A percentile compares a stretch with the other conserved stretches of the same genome.
Conservation (phyloP, 2,888 invertebrate species). For the Scaptomyza caliginosa region DNA sequence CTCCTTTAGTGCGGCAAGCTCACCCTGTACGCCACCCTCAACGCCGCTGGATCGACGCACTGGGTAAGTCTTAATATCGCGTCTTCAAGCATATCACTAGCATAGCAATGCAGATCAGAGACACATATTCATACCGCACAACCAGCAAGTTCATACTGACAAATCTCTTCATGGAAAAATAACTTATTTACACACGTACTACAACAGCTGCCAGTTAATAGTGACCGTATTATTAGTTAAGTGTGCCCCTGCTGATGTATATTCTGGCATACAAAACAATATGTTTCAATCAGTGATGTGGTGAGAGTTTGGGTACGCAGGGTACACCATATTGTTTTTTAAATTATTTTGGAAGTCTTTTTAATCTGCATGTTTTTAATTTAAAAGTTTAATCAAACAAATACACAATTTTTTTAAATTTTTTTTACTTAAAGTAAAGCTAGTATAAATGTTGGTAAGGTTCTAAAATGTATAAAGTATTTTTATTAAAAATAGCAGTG, state of each 20-base stretch:
- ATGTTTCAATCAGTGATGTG: not conserved
- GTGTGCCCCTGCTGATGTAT: conserved; percentile 10
- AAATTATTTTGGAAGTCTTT: not conserved
- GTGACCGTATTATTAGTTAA: conserved; percentile 27
- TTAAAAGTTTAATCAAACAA: not conserved
- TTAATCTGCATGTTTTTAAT: conserved; percentile 4
- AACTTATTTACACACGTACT: conserved; percentile 9
- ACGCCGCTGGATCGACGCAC: conserved; percentile 83
- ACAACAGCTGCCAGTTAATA: conserved; percentile 19
- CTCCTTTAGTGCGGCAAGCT: conserved; percentile 84
- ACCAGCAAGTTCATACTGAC: conserved; percentile 24
- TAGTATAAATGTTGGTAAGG: too few relatives aligned
- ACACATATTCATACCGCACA: conserved; percentile 25
- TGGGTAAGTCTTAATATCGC: conserved; percentile 78
- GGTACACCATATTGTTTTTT: not conserved
- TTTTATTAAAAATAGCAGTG: not conserved
- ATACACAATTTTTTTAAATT: not conserved
- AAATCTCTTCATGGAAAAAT: conserved; percentile 29
- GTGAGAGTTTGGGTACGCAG: not conserved
- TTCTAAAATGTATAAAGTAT: not conserved
- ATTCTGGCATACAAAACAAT: conserved; percentile 2
- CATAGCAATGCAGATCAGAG: conserved; percentile 41
- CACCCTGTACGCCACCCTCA: conserved; percentile 84
- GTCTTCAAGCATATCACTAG: conserved; percentile 11
- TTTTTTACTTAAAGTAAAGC: not conserved